Evolutionary conservation across 53 echinoderm and acorn worm genomes (phyloP).

Genomic region (Echinometra lucunter): DNA sequence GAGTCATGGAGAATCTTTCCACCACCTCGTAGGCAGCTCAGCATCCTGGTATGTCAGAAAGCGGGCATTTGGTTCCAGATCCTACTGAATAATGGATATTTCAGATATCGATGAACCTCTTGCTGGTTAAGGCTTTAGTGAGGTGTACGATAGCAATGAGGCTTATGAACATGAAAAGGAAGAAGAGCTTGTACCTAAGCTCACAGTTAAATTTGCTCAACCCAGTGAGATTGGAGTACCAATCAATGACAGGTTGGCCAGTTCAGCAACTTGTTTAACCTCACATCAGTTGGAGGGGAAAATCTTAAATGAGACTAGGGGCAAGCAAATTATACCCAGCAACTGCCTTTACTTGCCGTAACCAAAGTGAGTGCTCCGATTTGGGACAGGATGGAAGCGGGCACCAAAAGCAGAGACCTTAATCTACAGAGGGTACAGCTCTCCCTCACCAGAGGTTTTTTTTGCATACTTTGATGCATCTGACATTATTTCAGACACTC

Average conservation of each 20-base stretch:
- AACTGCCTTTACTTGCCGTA: not conserved
- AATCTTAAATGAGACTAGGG: not conserved
- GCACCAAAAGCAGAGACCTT: not conserved
- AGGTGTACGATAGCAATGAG: no score
- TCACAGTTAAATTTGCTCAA: not conserved
- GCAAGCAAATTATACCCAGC: not conserved
- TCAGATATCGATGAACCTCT: no score
- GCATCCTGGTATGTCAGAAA: no score
- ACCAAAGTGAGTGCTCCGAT: not conserved
- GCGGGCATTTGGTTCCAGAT: no score
- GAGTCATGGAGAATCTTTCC: not conserved
- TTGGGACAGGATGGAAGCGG: not conserved
- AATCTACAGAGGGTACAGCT: slow-evolving; percentile 39
- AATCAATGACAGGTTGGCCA: not conserved
- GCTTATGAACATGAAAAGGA: not conserved
- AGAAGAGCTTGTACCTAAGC: not conserved
- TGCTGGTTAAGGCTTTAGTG: no score
- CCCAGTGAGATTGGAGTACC: not conserved
- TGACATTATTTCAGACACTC: slow-evolving; percentile 32
- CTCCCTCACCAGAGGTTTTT: slow-evolving; percentile 62
- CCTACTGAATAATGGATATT: no score
- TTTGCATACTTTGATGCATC: not conserved
- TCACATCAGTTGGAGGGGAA: not conserved
- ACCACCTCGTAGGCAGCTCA: no score
- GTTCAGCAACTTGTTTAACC: not conserved